phyloP scores from a whole-genome alignment of 35 echinoderm and acorn worm genomes.

The Holothuria glaberrima region DNA sequence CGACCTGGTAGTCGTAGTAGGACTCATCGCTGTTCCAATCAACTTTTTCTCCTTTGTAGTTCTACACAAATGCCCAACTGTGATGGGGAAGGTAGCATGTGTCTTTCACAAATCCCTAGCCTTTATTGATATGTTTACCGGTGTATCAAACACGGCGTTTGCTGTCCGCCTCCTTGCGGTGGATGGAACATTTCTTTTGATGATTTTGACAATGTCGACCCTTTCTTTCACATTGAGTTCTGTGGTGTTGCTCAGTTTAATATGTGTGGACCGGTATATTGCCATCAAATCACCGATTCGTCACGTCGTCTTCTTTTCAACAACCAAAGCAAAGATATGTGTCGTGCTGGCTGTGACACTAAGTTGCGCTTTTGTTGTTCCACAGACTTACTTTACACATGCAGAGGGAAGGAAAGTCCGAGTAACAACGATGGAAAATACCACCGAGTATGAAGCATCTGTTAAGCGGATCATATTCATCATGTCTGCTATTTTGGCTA shows the following conservation, averaged over 20 bases:
- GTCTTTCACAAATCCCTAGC: conserved; percentile 9
- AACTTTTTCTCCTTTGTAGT: neutral
- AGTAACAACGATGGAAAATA: neutral
- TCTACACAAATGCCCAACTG: neutral
- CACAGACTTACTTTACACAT: neutral
- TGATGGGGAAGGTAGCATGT: conserved; percentile 11
- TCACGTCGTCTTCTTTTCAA: conserved; percentile 7
- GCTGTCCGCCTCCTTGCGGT: too few species aligned
- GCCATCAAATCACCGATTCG: neutral
- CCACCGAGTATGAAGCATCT: neutral
- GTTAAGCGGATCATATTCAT: neutral
- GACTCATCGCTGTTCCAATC: neutral
- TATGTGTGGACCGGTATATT: conserved; percentile 11
- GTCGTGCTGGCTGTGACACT: neutral
- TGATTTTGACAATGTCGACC: too few species aligned
- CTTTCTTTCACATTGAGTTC: conserved; percentile 41
- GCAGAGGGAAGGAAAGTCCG: neutral
- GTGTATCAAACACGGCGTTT: neutral
- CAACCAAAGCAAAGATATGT: conserved; percentile 1
- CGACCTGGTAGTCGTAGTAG: too few species aligned
- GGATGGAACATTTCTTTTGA: too few species aligned
- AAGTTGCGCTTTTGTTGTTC: neutral
- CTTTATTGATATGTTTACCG: neutral
- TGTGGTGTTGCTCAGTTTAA: neutral
- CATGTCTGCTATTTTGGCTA: neutral